phyloP scores from a whole-genome alignment of 2,888 invertebrate genomes.

The Apamea crenata region DNA sequence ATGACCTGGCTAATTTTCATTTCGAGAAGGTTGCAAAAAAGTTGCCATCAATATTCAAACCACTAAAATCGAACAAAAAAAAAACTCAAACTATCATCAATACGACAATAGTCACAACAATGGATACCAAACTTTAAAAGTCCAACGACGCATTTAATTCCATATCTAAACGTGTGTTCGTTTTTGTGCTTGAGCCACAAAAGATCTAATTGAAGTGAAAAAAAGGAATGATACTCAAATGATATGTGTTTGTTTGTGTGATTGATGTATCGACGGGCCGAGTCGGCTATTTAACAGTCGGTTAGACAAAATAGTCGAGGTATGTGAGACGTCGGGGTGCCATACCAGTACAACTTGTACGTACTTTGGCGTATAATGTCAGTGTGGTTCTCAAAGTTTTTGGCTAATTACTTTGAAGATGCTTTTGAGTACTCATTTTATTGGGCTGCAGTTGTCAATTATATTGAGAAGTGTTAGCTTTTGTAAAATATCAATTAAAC shows the following conservation, averaged over 20 bases:
- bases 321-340: constrained; percentile 82
- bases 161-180: constrained; percentile 80
- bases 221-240: constrained; percentile 82
- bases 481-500: not conserved
- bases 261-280: constrained; percentile 89
- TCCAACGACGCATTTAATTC: constrained; percentile 87
- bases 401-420: constrained; percentile 36
- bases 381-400: constrained; percentile 78
- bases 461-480: not conserved
- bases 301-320: constrained; percentile 89
- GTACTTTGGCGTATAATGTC: constrained; percentile 73
- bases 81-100: constrained; percentile 74
- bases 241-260: constrained; percentile 84
- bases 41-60: constrained; percentile 7
- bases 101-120: constrained; percentile 70
- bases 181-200: constrained; percentile 83
- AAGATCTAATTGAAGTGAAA: constrained; percentile 89
- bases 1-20: not conserved
- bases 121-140: constrained; percentile 72
- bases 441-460: not conserved
- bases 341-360: constrained; percentile 79
- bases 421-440: not conserved
- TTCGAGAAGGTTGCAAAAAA: constrained; percentile 5
- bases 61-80: constrained; percentile 38
- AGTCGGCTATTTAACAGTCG: constrained; percentile 88